phyloP scores from a whole-genome alignment of 2,797 vertebrate genomes.

The Neomorphus geoffroyi region DNA sequence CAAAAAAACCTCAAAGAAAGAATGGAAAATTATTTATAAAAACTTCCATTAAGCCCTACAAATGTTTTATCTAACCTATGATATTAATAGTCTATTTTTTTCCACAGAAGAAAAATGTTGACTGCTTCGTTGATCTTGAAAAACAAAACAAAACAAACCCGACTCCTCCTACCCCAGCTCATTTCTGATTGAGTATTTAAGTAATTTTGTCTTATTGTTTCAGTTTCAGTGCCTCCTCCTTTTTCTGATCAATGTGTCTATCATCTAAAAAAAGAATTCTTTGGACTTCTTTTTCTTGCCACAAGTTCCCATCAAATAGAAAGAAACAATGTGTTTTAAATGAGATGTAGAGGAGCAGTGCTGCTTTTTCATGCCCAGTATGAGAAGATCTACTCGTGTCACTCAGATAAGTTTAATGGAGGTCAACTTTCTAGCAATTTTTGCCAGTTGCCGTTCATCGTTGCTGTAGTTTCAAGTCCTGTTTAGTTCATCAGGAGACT shows the following conservation, averaged over 20 bases:
- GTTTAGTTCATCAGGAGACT: not conserved
- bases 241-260: not conserved
- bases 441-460: not conserved
- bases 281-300: not conserved
- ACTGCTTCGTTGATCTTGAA: not conserved
- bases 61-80: not conserved
- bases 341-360: not conserved
- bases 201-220: not conserved
- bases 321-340: not conserved
- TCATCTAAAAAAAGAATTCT: not conserved
- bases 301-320: not conserved
- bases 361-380: not conserved
- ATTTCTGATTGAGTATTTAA: not conserved
- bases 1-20: not conserved
- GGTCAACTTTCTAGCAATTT: not conserved
- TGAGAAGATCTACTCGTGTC: not conserved
- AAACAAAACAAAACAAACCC: not conserved
- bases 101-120: not conserved
- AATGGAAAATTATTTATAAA: not conserved
- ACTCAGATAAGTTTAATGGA: not conserved
- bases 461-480: not conserved
- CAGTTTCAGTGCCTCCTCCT: not conserved
- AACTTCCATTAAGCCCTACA: not conserved
- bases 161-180: fast-evolving
- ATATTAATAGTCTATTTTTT: not conserved